phyloP scores from a whole-genome alignment of 2,888 invertebrate species.

The Tiphia femorata region DNA sequence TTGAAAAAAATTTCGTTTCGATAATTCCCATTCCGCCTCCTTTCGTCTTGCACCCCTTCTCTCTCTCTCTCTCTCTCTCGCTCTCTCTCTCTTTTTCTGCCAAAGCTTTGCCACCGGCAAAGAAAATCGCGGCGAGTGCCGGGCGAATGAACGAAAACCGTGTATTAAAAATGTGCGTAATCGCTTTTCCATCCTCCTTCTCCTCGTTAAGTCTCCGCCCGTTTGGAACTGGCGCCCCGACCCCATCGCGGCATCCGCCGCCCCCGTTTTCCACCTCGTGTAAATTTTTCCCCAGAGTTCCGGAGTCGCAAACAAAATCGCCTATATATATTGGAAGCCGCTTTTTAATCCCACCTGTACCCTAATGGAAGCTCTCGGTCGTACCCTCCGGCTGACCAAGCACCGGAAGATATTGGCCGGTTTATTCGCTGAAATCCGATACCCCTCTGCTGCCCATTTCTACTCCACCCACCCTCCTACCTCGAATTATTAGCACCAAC shows the following conservation, averaged over 20 bases:
- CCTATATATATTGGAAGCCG: too few relatives aligned
- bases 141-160: too few relatives aligned
- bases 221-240: too few relatives aligned
- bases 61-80: background rate
- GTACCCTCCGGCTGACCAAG: constrained; percentile 6
- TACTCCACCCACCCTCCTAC: too few relatives aligned
- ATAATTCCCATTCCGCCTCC: background rate
- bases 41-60: background rate
- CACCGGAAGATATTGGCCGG: background rate
- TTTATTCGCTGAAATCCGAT: constrained; percentile 7
- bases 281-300: background rate
- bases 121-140: background rate
- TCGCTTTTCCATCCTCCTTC: too few relatives aligned
- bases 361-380: constrained; percentile 17
- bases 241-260: too few relatives aligned
- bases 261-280: background rate
- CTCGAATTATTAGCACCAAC: background rate
- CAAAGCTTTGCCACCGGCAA: background rate
- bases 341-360: constrained; percentile 15
- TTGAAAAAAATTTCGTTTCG: too few relatives aligned
- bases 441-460: background rate
- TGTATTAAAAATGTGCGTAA: too few relatives aligned
- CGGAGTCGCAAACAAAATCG: constrained; percentile 9
- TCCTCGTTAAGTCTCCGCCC: too few relatives aligned
- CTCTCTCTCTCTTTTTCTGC: background rate